Evolutionary conservation across 2,113 vertebrate species (phyloP), one percentile per base, ranked within the genome.

Genomic region (Grallaria varia): DNA sequence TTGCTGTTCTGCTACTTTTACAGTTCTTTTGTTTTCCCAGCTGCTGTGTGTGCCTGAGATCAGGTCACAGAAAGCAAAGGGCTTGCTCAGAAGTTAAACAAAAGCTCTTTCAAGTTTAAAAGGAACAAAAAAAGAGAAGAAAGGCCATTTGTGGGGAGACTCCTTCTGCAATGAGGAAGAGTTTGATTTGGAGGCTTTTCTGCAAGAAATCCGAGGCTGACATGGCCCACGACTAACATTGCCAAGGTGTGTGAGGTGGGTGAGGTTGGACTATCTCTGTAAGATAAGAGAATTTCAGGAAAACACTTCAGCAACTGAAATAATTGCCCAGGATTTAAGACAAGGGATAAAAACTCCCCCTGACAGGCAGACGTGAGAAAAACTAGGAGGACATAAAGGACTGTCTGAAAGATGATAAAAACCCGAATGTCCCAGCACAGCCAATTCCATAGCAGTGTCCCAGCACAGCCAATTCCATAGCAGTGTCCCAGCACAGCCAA

Each of bases 21-120:
- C 52, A 79, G 79, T 44, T 52, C 81, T 62, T 72, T 67, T 97
- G 96, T 97, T 97, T 97, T 96, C 92, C 96, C 97, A 97, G 97
- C 95, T 97, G 97, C 49, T 84, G 84, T 74, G 11, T 53, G 40
- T 58, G 93, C 72, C 76, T 89, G 81, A 94, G 64, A 93, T 63
- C 75, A 92, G 89, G 90, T 93, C 89, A 84, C 76, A 45, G 81
- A 90, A 93, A 74, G 94, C 94, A 94, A 91, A 96, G 69, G 52
- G 42, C 67, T 93, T 66, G 59, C 60, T 91, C 77, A 84, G 81
- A 88, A 96, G 8, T 85, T 81, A 91, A 95, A 96, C 78, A 96
- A 92, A 96, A 96, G 45, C 64, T 91, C 67, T 96, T 95, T 89
- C 47, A 82, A 86, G 56, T 76, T 91, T 64, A 58, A 71, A 69